Percentiles rank a stretch among this genome's conserved stretches.
Conservation (phyloP, 2,113 vertebrate species). For the Pterocles gutturalis region DNA sequence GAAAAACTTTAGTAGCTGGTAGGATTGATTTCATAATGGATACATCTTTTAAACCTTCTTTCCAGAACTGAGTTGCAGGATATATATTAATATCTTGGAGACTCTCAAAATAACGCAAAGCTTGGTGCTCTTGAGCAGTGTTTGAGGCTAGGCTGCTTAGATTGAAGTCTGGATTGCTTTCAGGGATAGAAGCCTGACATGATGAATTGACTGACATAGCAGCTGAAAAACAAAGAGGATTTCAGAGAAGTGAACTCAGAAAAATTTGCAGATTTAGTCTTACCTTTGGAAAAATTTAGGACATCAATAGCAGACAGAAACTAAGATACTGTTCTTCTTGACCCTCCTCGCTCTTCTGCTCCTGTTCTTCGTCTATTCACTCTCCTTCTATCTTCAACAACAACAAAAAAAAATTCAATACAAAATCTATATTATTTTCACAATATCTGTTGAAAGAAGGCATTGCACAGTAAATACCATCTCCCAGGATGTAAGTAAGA, state of each 20-base stretch:
- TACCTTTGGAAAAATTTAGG: background rate
- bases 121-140: background rate
- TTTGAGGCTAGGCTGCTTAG: background rate
- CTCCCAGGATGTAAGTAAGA: background rate
- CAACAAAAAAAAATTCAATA: background rate
- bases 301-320: background rate
- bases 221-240: background rate
- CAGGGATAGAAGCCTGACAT: background rate
- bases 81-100: background rate
- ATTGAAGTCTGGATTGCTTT: background rate
- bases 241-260: background rate
- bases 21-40: background rate
- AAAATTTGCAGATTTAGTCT: background rate
- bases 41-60: background rate
- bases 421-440: background rate
- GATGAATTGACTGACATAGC: background rate
- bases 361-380: background rate
- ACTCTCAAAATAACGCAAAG: background rate
- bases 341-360: background rate
- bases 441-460: background rate
- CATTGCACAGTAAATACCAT: background rate
- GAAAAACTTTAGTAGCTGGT: background rate
- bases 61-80: background rate
- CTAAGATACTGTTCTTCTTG: background rate
- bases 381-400: background rate